Evolutionary conservation across 2,797 vertebrate genomes (phyloP), one percentile per base, ranked within the genome.

Genomic region (Poecilia wingei): DNA sequence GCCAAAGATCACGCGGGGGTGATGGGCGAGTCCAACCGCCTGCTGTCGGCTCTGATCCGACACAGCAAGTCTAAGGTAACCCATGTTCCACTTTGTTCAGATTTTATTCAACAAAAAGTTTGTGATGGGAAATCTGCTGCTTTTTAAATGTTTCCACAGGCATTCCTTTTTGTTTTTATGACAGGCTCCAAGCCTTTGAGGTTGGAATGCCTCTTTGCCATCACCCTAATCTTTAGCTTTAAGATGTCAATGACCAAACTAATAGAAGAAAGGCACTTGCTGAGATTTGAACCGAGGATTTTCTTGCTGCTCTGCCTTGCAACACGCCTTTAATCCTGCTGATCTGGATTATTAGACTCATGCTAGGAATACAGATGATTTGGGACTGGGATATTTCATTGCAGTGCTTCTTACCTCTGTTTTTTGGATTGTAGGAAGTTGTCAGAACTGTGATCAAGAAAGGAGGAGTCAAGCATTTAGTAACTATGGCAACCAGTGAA

Each of bases 1-100:
- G 98, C 98, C 92, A 99, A 99, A 95, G 98, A 99, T 80, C 98
- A 99, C 0, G 98, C 98, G 0, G 98, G 98, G 10, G 98, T 99
- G 88, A 99, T 99, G 98, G 98, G 98, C 36, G 98, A 99, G 94
- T 99, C 98, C 71, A 99, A 99, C 95, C 94, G 98, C 87, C 96
- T 99, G 41, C 97, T 99, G 43, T 99, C 98, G 0, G 98, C 98
- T 2, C 97, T 99, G 74, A 99, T 99, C 85, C 96, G 98, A 82
- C 98, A 99, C 95, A 99, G 98, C 96, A 99, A 99, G 95, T 98
- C 98, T 82, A 99, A 98, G 97, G 98, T 99, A 36, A 73, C 75
- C 36, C 10, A 0, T 33, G 61, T 66, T 61, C 57, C 28, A 61
- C 31, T 6, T 31, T 7, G 28, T 14, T 61, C 59, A 33, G 5